Evolutionary conservation across 2,797 vertebrate species (phyloP), one percentile per base, ranked within the genome.

Genomic region (Diplodus puntazzo): DNA sequence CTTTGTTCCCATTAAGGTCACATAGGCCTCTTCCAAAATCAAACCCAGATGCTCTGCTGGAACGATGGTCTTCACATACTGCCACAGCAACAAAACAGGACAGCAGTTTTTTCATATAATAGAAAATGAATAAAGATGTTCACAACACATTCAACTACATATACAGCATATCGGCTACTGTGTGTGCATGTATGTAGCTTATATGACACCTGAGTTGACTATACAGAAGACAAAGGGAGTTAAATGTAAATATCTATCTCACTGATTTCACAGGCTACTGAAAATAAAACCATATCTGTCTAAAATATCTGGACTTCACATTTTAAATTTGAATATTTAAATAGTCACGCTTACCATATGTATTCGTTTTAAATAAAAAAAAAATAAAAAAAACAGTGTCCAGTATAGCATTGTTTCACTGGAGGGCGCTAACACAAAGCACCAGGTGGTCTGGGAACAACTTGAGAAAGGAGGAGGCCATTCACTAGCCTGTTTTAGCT

Each of bases 381-480:
- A 14, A 49, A 61, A 39, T 0, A 39, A 14, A 49, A 58, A 72
- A 57, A 12, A 64, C 54, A 20, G 4, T 21, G 39, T 42, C 0
- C 39, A 45, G 5, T 77, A 16, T 21, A 1, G 12, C 59, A 12
- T 9, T 50, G 43, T 42, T 49, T 68, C 92, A 67, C 90, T 82
- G 54, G 93, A 85, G 92, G 92, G 93, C 92, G 91, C 93, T 92
- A 75, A 61, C 78, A 89, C 89, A 83, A 79, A 87, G 88, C 87
- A 88, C 79, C 85, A 82, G 87, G 84, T 88, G 82, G 84, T 79
- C 70, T 63, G 87, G 49, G 68, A 83, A 79, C 86, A 89, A 92
- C 88, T 89, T 64, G 80, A 81, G 85, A 84, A 65, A 88, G 92
- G 83, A 90, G 91, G 92, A 94, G 94, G 93, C 94, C 93, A 94